Conservation (phyloP, 2,797 vertebrate genomes). For the Scomberomorus guttatus region DNA sequence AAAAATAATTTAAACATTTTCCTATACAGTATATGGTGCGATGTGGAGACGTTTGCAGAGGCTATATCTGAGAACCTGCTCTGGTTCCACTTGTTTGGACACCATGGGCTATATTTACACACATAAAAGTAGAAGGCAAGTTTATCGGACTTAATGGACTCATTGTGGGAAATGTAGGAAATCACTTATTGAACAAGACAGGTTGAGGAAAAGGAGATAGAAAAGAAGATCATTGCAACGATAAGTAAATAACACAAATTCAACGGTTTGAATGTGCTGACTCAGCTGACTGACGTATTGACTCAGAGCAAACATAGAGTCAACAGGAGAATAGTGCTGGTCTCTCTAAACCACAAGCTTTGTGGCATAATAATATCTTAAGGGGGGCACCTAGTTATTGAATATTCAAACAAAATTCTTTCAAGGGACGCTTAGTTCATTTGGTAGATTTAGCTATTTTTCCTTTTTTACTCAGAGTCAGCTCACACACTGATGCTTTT, state of each 20-base stretch:
- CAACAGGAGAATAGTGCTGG: neutral
- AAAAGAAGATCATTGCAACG: slow-evolving; percentile 5
- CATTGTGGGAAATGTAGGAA: neutral
- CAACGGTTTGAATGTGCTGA: neutral
- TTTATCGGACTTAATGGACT: no score
- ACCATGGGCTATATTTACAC: neutral
- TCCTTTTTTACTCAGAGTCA: neutral
- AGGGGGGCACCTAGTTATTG: slow-evolving; percentile 26
- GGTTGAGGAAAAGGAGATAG: neutral
- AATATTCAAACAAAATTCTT: slow-evolving; percentile 17
- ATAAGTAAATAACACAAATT: neutral
- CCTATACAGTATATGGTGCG: slow-evolving; percentile 13
- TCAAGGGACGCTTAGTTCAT: slow-evolving; percentile 6
- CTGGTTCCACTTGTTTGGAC: slow-evolving; percentile 11
- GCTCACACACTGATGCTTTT: slow-evolving; percentile 10
- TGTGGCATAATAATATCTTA: slow-evolving; percentile 9
- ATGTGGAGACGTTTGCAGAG: slow-evolving; percentile 32
- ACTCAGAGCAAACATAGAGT: neutral
- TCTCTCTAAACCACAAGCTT: neutral
- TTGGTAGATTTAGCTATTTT: slow-evolving; percentile 5
- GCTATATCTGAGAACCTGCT: neutral
- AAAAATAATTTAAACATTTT: slow-evolving; percentile 18
- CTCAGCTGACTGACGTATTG: neutral
- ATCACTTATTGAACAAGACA: neutral
- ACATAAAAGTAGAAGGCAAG: neutral